Conservation (phyloP, 2,797 vertebrate genomes). For the Balearica regulorum region DNA sequence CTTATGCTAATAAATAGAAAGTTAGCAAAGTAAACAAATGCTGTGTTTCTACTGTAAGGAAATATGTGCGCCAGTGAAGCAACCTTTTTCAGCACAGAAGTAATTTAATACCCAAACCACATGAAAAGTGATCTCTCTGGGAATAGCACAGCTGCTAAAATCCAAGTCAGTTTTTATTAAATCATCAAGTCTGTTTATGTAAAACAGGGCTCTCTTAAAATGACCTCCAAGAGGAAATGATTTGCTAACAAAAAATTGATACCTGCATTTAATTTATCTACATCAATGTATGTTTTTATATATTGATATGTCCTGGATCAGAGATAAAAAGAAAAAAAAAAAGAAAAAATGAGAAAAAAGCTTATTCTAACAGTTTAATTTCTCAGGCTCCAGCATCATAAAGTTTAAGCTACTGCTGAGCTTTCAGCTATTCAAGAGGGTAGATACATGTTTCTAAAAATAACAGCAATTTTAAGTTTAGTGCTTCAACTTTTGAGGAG, state of each 20-base stretch:
- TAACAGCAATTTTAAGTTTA: not conserved
- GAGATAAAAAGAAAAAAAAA: not conserved
- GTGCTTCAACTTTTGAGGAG: not conserved
- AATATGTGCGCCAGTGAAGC: conserved; percentile 59
- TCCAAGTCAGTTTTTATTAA: conserved; percentile 73
- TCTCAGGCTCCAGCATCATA: not conserved
- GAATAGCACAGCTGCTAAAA: conserved; percentile 76
- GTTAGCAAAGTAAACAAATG: conserved; percentile 65
- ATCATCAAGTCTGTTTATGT: conserved; percentile 65
- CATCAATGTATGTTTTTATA: not conserved
- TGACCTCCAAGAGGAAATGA: conserved; percentile 66
- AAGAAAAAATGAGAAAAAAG: not conserved
- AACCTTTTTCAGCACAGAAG: conserved; percentile 73
- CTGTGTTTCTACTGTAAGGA: conserved; percentile 73
- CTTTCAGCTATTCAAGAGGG: conserved; percentile 7
- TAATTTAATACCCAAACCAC: conserved; percentile 72
- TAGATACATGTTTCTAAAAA: not conserved
- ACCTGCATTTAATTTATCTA: conserved; percentile 21
- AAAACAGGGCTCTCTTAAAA: conserved; percentile 60
- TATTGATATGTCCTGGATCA: not conserved
- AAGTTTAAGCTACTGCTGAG: not conserved
- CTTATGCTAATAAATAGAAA: conserved; percentile 54
- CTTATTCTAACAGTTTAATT: not conserved
- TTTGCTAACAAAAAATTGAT: conserved; percentile 56
- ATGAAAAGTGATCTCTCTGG: conserved; percentile 77